Percentiles rank a stretch among this genome's conserved stretches.
Conservation (phyloP, 1,140 invertebrate species). For the Drosophila ananassae region DNA sequence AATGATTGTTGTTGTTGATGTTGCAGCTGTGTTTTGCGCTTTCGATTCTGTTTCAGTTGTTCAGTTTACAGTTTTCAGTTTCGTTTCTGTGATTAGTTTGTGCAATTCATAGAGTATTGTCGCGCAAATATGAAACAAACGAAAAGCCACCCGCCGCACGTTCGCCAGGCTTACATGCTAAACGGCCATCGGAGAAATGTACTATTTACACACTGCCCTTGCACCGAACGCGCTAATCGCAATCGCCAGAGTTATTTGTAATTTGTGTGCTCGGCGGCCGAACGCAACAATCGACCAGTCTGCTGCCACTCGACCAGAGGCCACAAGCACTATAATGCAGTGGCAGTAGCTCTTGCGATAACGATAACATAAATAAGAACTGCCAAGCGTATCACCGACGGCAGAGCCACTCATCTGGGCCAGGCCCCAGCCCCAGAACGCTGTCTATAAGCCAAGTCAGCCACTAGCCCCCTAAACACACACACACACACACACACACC, state of each 20-base stretch:
- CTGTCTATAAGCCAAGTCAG: constrained; percentile 63
- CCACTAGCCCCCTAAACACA: constrained; percentile 36
- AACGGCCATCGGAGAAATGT: constrained; percentile 21
- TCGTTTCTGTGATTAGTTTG: constrained; percentile 42
- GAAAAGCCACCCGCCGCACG: constrained; percentile 50
- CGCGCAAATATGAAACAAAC: constrained; percentile 63
- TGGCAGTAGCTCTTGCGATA: constrained; percentile 24
- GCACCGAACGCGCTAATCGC: constrained; percentile 28
- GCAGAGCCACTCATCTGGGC: constrained; percentile 31
- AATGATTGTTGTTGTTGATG: constrained; percentile 19
- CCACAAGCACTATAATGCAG: constrained; percentile 10
- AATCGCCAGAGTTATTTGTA: constrained; percentile 41
- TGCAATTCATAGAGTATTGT: constrained; percentile 58
- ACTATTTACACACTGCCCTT: not conserved
- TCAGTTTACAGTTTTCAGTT: constrained; percentile 30
- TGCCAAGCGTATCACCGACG: constrained; percentile 34
- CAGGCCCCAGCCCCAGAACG: constrained; percentile 25
- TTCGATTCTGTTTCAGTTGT: constrained; percentile 8
- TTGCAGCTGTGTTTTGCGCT: constrained; percentile 14
- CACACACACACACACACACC: constrained; percentile 3
- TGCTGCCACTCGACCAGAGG: not conserved
- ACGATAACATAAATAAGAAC: constrained; percentile 44
- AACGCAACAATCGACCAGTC: constrained; percentile 42
- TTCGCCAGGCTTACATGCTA: constrained; percentile 41
- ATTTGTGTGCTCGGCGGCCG: constrained; percentile 27